phyloP scores from a whole-genome alignment of 1,140 invertebrate species.

The Babylonia areolata region DNA sequence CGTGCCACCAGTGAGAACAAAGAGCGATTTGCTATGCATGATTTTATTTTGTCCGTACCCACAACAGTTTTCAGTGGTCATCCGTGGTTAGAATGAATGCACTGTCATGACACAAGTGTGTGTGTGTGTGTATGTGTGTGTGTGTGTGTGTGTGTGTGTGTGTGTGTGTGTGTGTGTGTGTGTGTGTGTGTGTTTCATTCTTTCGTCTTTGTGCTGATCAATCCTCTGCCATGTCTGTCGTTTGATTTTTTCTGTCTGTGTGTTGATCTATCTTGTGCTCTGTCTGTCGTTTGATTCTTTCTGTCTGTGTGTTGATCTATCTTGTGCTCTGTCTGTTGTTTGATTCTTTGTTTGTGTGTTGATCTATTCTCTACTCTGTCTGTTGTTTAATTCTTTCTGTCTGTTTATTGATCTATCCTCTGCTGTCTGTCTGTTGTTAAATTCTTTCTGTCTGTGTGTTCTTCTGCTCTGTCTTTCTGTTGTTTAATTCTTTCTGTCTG shows the following conservation, averaged over 20 bases:
- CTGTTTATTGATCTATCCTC: not conserved
- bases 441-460: not conserved
- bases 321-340: not conserved
- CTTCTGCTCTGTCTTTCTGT: too few species aligned
- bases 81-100: too few species aligned
- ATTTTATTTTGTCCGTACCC: too few species aligned
- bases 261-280: not conserved
- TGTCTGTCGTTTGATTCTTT: not conserved
- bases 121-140: not conserved
- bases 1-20: too few species aligned
- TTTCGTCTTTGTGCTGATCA: too few species aligned
- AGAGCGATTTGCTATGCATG: too few species aligned
- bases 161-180: not conserved
- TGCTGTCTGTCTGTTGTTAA: not conserved
- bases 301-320: conserved; percentile 19
- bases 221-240: too few species aligned
- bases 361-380: too few species aligned
- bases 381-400: not conserved
- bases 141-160: not conserved
- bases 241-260: not conserved
- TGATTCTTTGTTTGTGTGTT: not conserved
- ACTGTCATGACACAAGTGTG: too few species aligned
- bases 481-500: too few species aligned
- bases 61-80: too few species aligned
- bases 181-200: not conserved